Evolutionary conservation across 2,797 vertebrate species (phyloP).

Genomic region (Takifugu rubripes): DNA sequence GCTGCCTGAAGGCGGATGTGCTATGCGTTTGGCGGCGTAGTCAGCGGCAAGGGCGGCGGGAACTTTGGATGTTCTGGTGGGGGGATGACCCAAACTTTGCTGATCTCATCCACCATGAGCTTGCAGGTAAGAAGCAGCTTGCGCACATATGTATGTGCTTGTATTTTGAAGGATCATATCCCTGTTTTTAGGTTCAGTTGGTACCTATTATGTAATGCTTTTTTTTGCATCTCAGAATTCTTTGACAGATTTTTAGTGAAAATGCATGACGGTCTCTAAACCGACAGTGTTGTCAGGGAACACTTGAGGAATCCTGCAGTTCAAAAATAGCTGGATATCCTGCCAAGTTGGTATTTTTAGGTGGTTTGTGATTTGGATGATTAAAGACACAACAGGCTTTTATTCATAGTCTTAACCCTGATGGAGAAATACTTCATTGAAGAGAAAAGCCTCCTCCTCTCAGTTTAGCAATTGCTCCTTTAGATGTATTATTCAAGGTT

Average conservation of each 20-base stretch:
- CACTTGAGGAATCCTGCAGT: constrained; percentile 11
- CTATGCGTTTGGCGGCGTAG: constrained; percentile 94
- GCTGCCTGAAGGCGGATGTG: constrained; percentile 94
- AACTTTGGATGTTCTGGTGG: constrained; percentile 99
- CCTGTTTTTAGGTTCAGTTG: constrained; percentile 4
- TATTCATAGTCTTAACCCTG: constrained; percentile 2
- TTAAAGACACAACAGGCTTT: constrained; percentile 3
- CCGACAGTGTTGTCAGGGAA: constrained; percentile 4
- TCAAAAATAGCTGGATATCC: constrained; percentile 2
- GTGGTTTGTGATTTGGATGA: constrained; percentile 12
- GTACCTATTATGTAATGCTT: background rate
- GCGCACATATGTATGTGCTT: background rate
- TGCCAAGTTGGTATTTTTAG: background rate
- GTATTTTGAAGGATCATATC: background rate
- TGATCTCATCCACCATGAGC: constrained; percentile 94
- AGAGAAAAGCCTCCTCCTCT: constrained; percentile 24
- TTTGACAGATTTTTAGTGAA: constrained; percentile 18
- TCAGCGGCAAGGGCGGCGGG: constrained; percentile 91
- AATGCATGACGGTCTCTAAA: constrained; percentile 1
- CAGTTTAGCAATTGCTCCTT: constrained; percentile 1
- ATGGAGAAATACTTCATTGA: constrained; percentile 22
- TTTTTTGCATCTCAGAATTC: background rate
- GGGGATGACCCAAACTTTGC: constrained; percentile 94
- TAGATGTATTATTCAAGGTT: constrained; percentile 48
- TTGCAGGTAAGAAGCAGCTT: constrained; percentile 78